Percentiles rank a stretch among this genome's conserved stretches.
Evolutionary conservation across 2,888 invertebrate species (phyloP).

Genomic region (Lasioglossum pauxillum): DNA sequence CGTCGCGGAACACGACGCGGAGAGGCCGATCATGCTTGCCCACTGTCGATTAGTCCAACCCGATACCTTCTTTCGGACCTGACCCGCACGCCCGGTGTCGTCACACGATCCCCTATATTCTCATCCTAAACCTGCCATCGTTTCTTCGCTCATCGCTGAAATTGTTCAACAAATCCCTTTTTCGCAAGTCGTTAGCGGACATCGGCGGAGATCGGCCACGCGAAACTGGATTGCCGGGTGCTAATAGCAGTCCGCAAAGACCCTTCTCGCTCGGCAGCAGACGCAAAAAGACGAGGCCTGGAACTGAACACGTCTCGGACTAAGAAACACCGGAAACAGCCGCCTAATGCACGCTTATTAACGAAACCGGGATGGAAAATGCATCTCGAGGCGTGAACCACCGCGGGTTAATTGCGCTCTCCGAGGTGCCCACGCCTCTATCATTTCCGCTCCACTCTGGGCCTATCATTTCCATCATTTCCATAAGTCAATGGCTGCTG

Average conservation of each 20-base stretch:
- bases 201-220: background rate
- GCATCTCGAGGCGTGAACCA: conserved; percentile 4
- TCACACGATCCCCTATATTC: background rate
- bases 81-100: background rate
- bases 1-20: conserved; percentile 1
- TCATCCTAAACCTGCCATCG: background rate
- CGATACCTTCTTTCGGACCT: background rate
- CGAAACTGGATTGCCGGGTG: background rate
- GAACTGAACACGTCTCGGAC: background rate
- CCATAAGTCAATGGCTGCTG: background rate
- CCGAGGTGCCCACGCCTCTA: background rate
- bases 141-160: no score
- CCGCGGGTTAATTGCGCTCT: background rate
- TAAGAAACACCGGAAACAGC: conserved; percentile 16
- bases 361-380: background rate
- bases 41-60: background rate
- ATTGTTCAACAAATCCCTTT: background rate
- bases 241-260: background rate
- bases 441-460: background rate
- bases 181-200: background rate
- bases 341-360: conserved; percentile 14
- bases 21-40: background rate
- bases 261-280: background rate
- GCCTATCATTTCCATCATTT: conserved; percentile 16
- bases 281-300: background rate